Conservation (phyloP, 2,113 vertebrate species). For the Acanthisitta chloris region DNA sequence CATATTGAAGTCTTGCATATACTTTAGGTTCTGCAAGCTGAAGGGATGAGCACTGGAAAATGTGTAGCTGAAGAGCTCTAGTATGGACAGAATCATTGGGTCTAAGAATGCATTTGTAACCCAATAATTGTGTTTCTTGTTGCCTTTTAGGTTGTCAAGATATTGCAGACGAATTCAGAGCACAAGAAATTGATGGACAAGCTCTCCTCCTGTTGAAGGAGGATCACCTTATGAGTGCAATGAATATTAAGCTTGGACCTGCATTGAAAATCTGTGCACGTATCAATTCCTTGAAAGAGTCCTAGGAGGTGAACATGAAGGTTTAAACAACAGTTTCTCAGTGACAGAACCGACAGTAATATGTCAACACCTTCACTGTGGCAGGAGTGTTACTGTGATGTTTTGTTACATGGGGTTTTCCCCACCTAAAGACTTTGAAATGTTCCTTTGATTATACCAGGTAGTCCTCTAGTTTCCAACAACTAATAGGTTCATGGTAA, state of each 20-base stretch:
- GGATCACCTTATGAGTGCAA: conserved; percentile 97
- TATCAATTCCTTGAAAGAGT: conserved; percentile 93
- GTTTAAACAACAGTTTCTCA: conserved; percentile 30
- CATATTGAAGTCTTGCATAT: not conserved
- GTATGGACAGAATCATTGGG: not conserved
- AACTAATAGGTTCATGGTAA: conserved; percentile 41
- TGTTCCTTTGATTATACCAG: conserved; percentile 46
- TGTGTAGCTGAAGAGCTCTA: not conserved
- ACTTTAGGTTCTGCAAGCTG: not conserved
- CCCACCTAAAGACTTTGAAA: conserved; percentile 31
- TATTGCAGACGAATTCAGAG: conserved; percentile 92
- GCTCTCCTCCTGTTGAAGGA: conserved; percentile 95
- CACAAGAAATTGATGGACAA: conserved; percentile 98
- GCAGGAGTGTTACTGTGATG: conserved; percentile 39
- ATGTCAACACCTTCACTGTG: conserved; percentile 37
- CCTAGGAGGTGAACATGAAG: conserved; percentile 64
- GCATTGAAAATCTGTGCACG: conserved; percentile 97
- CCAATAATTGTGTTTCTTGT: not conserved
- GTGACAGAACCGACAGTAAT: conserved; percentile 59
- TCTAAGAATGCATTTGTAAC: not conserved
- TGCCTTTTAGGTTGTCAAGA: conserved; percentile 87
- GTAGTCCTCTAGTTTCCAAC: conserved; percentile 50
- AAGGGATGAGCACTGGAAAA: not conserved
- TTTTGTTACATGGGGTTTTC: conserved; percentile 51
- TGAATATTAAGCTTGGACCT: conserved; percentile 98